Base-by-base conservation (phyloP, 2,797 vertebrate species). In the Sebastiscus albofasciatus region DNA sequence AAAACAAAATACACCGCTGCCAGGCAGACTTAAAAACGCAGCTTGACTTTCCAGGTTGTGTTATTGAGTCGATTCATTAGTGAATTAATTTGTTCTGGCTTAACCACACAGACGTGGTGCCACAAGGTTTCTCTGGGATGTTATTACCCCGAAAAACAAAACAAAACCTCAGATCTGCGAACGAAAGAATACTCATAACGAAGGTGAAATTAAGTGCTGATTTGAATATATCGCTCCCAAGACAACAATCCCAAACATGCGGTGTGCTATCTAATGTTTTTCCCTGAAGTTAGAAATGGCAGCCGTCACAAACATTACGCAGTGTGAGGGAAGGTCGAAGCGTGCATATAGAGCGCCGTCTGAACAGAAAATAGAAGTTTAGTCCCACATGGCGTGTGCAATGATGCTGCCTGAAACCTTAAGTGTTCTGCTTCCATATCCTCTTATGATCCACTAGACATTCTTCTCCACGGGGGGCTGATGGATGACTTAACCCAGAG, bases 401-500 rank as follows among this genome's bases (percentile, higher is more conserved):
- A 74, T 68, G 75, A 84, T 71, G 55, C 79, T 18, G 83, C 86
- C 81, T 87, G 27, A 82, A 84, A 84, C 82, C 80, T 72, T 39
- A 83, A 92, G 87, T 88, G 89, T 88, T 85, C 84, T 82, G 81
- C 82, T 86, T 90, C 87, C 83, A 85, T n/a, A 86, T 90, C 85
- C 83, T 88, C 87, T 90, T 55, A 69, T 88, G 81, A 92, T 86
- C 89, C 92, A 83, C 84, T 75, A 59, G 62, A 91, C 89, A 90
- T 86, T 89, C 83, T 76, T 82, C 87, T 92, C 70, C 73, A 77
- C 9, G 79, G 74, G 79, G 74, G 74, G 78, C 70, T 80, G 90
- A 86, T 85, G 67, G 89, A 91, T 87, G 90, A 90, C 84, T 88
- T 92, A 80, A 92, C 83, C 92, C 81, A 85, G 89, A 80, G 81